Percentiles rank a stretch among this genome's conserved stretches.
These are phyloP conservation scores for Procavia capensis DNA, from an alignment of 2,113 vertebrate genomes.

Conservation along the genomic window DNA sequence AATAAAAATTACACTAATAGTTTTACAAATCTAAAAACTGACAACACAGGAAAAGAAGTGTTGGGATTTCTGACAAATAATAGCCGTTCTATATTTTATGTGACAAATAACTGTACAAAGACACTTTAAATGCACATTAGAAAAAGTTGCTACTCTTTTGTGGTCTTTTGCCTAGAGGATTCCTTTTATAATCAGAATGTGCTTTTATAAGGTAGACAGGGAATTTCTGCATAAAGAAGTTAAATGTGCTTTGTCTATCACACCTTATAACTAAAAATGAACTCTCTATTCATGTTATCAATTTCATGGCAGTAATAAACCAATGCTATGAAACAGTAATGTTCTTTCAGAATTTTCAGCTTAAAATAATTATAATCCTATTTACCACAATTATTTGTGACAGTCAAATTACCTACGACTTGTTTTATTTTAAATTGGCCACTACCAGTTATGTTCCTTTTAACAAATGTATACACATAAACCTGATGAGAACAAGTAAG, in stretches of 20 bases:
- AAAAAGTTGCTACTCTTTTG: slow-evolving; percentile 63
- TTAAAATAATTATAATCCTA: slow-evolving; percentile 53
- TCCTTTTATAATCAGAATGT: not conserved
- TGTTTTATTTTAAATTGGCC: slow-evolving; percentile 11
- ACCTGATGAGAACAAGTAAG: no score
- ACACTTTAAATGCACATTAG: not conserved
- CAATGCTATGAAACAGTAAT: not conserved
- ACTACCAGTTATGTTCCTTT: not conserved
- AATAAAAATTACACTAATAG: not conserved
- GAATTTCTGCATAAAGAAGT: not conserved
- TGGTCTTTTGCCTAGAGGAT: slow-evolving; percentile 45
- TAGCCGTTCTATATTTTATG: not conserved
- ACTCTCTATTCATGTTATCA: not conserved
- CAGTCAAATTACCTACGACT: not conserved
- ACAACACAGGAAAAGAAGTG: not conserved
- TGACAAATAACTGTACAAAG: not conserved
- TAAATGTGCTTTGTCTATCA: not conserved
- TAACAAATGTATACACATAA: no score
- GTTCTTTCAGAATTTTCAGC: not conserved
- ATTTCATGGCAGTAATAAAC: not conserved
- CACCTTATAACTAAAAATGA: slow-evolving; percentile 12
- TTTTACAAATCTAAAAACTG: slow-evolving; percentile 29
- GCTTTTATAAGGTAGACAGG: slow-evolving; percentile 48
- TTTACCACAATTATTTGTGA: slow-evolving; percentile 6
- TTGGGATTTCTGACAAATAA: not conserved